phyloP scores from a whole-genome alignment of 2,113 vertebrate species.

The Meleagris gallopavo region DNA sequence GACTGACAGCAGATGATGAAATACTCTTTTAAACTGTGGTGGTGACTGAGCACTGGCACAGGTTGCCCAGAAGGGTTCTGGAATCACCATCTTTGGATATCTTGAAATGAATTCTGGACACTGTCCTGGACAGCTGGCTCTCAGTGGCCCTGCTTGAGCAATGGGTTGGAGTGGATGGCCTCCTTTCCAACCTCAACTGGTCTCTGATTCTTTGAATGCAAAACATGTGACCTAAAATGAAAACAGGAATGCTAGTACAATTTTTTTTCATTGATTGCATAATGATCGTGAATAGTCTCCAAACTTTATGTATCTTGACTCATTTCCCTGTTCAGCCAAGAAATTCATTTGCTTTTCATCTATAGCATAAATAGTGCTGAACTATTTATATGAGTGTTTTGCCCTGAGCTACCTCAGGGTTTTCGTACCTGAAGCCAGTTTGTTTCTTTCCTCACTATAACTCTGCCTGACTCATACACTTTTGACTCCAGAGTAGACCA shows the following conservation, averaged over 20 bases:
- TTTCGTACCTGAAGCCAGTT: not conserved
- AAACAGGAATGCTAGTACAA: not conserved
- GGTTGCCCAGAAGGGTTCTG: not conserved
- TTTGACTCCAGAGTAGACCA: not conserved
- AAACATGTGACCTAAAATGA: not conserved
- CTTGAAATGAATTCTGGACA: not conserved
- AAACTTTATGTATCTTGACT: not conserved
- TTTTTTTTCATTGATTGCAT: not conserved
- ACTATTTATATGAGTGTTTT: not conserved
- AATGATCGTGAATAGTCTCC: not conserved
- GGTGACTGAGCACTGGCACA: not conserved
- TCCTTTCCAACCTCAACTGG: not conserved
- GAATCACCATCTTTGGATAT: not conserved
- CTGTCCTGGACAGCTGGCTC: not conserved
- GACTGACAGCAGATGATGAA: not conserved
- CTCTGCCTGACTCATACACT: not conserved
- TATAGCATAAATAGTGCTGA: not conserved
- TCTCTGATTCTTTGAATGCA: not conserved
- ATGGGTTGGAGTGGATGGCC: not conserved
- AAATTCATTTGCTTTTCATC: not conserved
- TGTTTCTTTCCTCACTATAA: not conserved
- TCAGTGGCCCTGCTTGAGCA: not conserved
- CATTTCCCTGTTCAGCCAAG: not conserved
- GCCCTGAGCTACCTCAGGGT: not conserved
- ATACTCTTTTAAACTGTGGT: not conserved